Conservation (phyloP, 2,113 vertebrate species). For the Xiphias gladius region DNA sequence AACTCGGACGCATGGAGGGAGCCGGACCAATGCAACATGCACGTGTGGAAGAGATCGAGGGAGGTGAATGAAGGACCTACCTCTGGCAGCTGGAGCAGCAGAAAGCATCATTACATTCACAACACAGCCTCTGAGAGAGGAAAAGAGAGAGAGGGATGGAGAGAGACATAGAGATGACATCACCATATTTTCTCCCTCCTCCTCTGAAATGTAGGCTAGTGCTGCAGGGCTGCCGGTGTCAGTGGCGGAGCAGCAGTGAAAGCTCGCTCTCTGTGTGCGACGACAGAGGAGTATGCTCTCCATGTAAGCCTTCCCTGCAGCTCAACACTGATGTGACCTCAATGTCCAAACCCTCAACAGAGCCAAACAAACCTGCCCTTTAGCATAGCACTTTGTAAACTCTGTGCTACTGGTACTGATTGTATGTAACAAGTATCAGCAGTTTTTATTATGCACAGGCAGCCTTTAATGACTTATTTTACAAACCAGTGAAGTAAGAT, state of each 20-base stretch:
- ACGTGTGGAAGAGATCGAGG: constrained; percentile 12
- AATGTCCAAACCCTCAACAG: neutral
- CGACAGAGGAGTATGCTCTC: neutral
- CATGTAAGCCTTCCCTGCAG: neutral
- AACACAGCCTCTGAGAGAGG: constrained; percentile 56
- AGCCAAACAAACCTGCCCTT: neutral
- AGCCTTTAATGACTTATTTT: too few species aligned
- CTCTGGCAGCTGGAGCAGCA: constrained; percentile 56
- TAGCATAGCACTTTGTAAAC: too few species aligned
- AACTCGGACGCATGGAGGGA: neutral
- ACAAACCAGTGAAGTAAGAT: too few species aligned
- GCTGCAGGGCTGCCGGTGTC: constrained; percentile 58
- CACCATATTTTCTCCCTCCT: constrained; percentile 66
- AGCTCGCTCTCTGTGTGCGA: constrained; percentile 35
- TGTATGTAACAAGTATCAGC: too few species aligned
- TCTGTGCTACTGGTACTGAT: too few species aligned
- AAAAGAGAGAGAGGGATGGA: constrained; percentile 4
- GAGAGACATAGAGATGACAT: constrained; percentile 76
- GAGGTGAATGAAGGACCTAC: constrained; percentile 68
- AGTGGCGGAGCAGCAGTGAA: constrained; percentile 37
- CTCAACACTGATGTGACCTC: constrained; percentile 4
- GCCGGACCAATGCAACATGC: constrained; percentile 16
- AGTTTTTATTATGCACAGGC: too few species aligned
- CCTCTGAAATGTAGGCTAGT: constrained; percentile 61
- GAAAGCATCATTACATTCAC: constrained; percentile 61